These are phyloP conservation scores for Oppia nitens DNA, from an alignment of 1,140 invertebrate genomes.

Conservation along the genomic window DNA sequence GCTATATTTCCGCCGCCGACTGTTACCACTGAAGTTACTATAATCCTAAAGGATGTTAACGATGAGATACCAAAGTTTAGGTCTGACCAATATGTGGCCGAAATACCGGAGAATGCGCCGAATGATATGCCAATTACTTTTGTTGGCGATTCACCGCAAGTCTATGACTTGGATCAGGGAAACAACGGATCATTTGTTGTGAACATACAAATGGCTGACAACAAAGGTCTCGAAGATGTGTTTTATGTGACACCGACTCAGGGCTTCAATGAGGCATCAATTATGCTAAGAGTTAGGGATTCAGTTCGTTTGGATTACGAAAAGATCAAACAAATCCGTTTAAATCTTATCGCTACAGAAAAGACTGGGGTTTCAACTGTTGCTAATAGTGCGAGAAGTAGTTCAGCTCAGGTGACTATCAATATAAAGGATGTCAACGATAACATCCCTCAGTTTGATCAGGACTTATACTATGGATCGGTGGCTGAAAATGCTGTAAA, in stretches of 20 bases:
- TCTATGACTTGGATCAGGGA: slow-evolving; percentile 38
- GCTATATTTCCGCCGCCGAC: slow-evolving; percentile 45
- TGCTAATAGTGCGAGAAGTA: slow-evolving; percentile 25
- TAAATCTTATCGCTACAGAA: slow-evolving; percentile 25
- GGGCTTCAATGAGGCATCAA: slow-evolving; percentile 79
- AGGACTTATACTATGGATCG: slow-evolving; percentile 41
- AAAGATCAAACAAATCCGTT: slow-evolving; percentile 37
- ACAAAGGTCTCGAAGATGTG: slow-evolving; percentile 34
- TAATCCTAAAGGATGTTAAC: slow-evolving; percentile 84
- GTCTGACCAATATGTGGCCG: slow-evolving; percentile 56
- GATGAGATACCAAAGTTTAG: slow-evolving; percentile 77
- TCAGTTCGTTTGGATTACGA: slow-evolving; percentile 65
- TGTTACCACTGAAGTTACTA: slow-evolving; percentile 69
- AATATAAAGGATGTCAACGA: slow-evolving; percentile 80
- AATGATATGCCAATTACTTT: slow-evolving; percentile 75
- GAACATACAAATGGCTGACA: slow-evolving; percentile 52
- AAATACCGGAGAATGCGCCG: slow-evolving; percentile 80
- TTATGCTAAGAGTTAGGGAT: slow-evolving; percentile 73
- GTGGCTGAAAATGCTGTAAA: slow-evolving; percentile 56
- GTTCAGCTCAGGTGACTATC: slow-evolving; percentile 62
- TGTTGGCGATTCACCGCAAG: slow-evolving; percentile 38
- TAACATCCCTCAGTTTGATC: slow-evolving; percentile 74
- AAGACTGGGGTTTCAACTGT: slow-evolving; percentile 1
- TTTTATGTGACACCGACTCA: slow-evolving; percentile 75
- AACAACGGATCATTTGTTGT: slow-evolving; percentile 79